Evolutionary conservation across 1,140 invertebrate species (phyloP), one percentile per base, ranked within the genome.

Genomic region (Bombus vancouverensis): DNA sequence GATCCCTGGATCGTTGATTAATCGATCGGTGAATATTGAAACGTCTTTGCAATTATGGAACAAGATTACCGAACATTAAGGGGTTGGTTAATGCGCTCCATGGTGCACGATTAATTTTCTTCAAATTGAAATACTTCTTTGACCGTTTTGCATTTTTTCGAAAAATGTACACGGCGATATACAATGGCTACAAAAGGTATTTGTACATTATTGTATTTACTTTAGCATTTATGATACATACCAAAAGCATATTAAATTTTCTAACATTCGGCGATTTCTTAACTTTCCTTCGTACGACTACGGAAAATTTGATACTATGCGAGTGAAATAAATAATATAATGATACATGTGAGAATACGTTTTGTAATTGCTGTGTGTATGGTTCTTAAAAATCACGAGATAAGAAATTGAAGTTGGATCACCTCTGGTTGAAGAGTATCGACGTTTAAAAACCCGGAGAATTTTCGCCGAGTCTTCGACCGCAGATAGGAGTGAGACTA

Each of bases 11-110:
- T 70, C 34, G 47, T 32, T 72, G 70, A 39, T 71, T 37, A 39
- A 81, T 71, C 79, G 66, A 57, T 59, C 80, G 39, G 15, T 34
- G 70, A 73, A 73, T 81, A 81, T 73, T 53, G 47, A 53, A 53
- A 53, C 47, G 47, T 53, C 47, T 22, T 22, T 22, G 47, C 47
- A 22, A 53, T 53, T 73, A 62, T 62, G 80, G 44, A 47, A 74
- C 39, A 15, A 79, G 34, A 53, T 70, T 53, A 25, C 65, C 9
- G 25, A 73, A 47, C 13, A 42, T 81, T 59, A 42, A 28, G 28
- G 12, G 28, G 10, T 12, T 62, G 25, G 59, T n/a, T 62, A n/a
- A n/a, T 12, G 59, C 28, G 2, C 12, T n/a, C 47, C 28, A 62
- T 62, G 28, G 28, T 13, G 59, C 18, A 0, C 4, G 59, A n/a